Evolutionary conservation across 2,113 vertebrate genomes (phyloP), one percentile per base, ranked within the genome.

Genomic region (Prochilodus magdalenae): DNA sequence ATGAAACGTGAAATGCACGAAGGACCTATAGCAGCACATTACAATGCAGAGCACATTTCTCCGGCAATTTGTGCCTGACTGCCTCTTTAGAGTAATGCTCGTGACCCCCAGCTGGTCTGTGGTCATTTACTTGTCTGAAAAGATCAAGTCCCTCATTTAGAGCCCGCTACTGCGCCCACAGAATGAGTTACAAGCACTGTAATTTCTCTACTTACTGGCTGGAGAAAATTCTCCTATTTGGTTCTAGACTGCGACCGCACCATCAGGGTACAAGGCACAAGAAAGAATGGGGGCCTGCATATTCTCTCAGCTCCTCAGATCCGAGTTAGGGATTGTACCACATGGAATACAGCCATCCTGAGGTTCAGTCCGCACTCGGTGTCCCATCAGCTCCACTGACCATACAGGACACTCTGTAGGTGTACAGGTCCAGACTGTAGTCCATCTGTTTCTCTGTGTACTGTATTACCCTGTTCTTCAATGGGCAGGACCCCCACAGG

Each of bases 111-210:
- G 33, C 47, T 74, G 75, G 53, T 29, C 72, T 1, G 3, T 15
- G 24, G 66, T 65, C 60, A 77, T 49, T 80, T 76, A 36, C 79
- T 77, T 81, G 73, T 84, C 55, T 71, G 44, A 75, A 74, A 71
- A 59, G 77, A 80, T 76, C 65, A 77, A 63, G 73, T 81, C 72
- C 67, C 73, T 81, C 60, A 85, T 81, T 81, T 81, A 73, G 55
- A 8, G 24, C 30, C 1, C 2, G 20, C 67, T 63, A 77, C 63
- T n/a, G 66, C 60, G 11, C 22, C 22, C 59, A 22, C 26, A 73
- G 57, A 71, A 73, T 80, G 77, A 55, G 51, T 53, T 26, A 40
- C 33, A 27, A 20, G 59, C 59, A 24, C 79, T 75, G 29, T 81
- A 74, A 81, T 66, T 67, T 57, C 30, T 67, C 40, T 27, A 49